Conservation (phyloP, 92 coral and sea anemone species). For the Virgularia gustaviana region DNA sequence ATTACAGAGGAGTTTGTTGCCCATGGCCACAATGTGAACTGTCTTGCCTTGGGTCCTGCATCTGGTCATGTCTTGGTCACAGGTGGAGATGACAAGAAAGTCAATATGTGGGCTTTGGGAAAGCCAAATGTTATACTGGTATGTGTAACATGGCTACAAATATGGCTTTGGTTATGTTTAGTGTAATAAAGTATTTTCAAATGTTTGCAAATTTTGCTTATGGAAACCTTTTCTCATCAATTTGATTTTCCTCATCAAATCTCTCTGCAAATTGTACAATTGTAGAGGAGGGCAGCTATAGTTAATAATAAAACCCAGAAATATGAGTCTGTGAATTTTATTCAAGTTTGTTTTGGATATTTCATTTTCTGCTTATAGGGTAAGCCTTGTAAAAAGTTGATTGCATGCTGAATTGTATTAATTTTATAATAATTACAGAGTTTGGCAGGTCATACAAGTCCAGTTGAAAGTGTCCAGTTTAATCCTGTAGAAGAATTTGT, state of each 20-base stretch:
- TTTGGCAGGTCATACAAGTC: slow-evolving; percentile 96
- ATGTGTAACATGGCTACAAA: too few species aligned
- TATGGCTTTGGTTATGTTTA: too few species aligned
- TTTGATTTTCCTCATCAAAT: too few species aligned
- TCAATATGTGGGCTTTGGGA: slow-evolving; percentile 99
- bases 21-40: slow-evolving; percentile 93
- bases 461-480: slow-evolving; percentile 89
- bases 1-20: slow-evolving; percentile 93
- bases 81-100: slow-evolving; percentile 95
- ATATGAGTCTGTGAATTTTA: background rate
- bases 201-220: background rate
- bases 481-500: slow-evolving; percentile 90
- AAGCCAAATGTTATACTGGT: slow-evolving; percentile 97
- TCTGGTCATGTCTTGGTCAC: slow-evolving; percentile 97
- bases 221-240: background rate
- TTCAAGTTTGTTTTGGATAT: background rate
- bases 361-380: background rate
- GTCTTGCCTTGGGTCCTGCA: slow-evolving; percentile 86
- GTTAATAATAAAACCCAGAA: background rate
- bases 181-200: background rate
- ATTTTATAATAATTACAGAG: slow-evolving; percentile 49
- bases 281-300: too few species aligned
- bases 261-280: too few species aligned
- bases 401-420: background rate
- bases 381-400: background rate